Evolutionary conservation across 2,888 invertebrate species (phyloP).

Genomic region (Scotopteryx bipunctaria): DNA sequence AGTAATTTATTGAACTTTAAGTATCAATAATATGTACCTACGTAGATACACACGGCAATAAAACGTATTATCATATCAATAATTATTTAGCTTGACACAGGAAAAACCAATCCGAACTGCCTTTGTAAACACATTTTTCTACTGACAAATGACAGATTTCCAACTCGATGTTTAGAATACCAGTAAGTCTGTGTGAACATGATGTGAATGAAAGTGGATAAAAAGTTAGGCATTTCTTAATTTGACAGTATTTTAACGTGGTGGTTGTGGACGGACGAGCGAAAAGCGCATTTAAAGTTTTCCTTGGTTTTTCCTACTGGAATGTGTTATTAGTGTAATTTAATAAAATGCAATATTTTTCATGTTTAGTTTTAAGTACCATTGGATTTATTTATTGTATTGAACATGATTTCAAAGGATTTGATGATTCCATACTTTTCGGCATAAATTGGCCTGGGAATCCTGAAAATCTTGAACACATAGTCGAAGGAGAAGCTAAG

Average conservation of each 20-base stretch:
- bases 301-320: conserved; percentile 14
- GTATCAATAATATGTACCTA: too few relatives aligned
- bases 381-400: conserved; percentile 52
- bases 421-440: conserved; percentile 92
- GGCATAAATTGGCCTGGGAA: conserved; percentile 90
- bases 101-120: too few relatives aligned
- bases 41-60: too few relatives aligned
- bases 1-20: too few relatives aligned
- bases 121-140: conserved; percentile 5
- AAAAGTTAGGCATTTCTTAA: neutral
- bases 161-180: conserved; percentile 48
- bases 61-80: too few relatives aligned
- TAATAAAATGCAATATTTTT: conserved; percentile 55
- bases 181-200: conserved; percentile 2
- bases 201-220: neutral
- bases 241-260: neutral
- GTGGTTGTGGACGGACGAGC: conserved; percentile 4
- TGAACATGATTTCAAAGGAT: conserved; percentile 87
- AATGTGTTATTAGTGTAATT: conserved; percentile 41
- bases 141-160: conserved; percentile 66
- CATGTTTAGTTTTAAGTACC: conserved; percentile 51
- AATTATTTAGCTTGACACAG: too few relatives aligned
- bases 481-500: conserved; percentile 53
- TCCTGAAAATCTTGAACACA: conserved; percentile 48
- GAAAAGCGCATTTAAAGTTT: conserved; percentile 1